A percentile compares a stretch with the other conserved stretches of the same genome.
phyloP scores from a whole-genome alignment of 2,797 vertebrate genomes.

The Poeciliopsis gracilis region DNA sequence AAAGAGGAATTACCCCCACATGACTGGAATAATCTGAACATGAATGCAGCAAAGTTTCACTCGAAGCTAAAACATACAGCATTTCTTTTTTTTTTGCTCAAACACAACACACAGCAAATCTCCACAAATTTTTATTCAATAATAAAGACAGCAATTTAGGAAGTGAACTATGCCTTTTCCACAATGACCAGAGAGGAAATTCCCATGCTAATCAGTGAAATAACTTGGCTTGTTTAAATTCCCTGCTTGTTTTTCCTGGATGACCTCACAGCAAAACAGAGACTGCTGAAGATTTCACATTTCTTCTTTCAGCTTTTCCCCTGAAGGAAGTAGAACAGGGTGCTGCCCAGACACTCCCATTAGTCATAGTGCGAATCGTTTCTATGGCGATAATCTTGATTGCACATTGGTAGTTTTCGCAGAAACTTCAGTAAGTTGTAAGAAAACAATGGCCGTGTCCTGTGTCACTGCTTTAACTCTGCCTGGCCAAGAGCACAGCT shows the following conservation, averaged over 20 bases:
- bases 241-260: slow-evolving; percentile 44
- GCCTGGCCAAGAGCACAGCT: slow-evolving; percentile 65
- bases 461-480: slow-evolving; percentile 63
- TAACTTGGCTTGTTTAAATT: neutral
- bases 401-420: slow-evolving; percentile 23
- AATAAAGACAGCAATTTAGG: neutral
- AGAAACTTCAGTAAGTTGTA: slow-evolving; percentile 41
- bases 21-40: neutral
- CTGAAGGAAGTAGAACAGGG: neutral
- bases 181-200: neutral
- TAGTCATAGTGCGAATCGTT: slow-evolving; percentile 25
- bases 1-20: neutral
- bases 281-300: slow-evolving; percentile 32
- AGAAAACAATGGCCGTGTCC: slow-evolving; percentile 59
- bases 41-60: neutral
- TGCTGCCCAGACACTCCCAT: slow-evolving; percentile 7
- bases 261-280: slow-evolving; percentile 41
- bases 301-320: slow-evolving; percentile 34
- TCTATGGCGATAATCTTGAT: slow-evolving; percentile 41
- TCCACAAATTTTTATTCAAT: neutral
- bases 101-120: neutral
- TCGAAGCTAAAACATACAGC: neutral
- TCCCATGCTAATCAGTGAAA: slow-evolving; percentile 20
- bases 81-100: neutral
- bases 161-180: neutral